Conservation (phyloP, 2,888 invertebrate genomes). For the Harpagoxenus sublaevis region DNA sequence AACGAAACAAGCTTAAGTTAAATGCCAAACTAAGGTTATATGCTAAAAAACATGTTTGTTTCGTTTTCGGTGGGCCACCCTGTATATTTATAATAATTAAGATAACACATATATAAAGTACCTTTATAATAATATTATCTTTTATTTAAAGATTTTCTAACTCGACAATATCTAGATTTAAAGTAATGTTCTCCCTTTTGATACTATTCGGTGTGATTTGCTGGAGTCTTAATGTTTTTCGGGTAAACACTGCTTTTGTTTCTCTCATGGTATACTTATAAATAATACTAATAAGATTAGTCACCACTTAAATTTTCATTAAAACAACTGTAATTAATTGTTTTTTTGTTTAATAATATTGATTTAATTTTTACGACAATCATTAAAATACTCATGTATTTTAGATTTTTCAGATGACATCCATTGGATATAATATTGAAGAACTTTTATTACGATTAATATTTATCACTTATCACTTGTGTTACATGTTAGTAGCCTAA, state of each 20-base stretch:
- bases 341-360: not conserved
- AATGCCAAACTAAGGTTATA: no score
- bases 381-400: not conserved
- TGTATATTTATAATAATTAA: not conserved
- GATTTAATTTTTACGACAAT: not conserved
- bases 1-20: no score
- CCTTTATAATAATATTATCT: no score
- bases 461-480: not conserved
- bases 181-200: not conserved
- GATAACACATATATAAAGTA: not conserved
- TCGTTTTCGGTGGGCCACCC: no score
- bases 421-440: not conserved
- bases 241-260: not conserved
- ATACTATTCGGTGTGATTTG: not conserved
- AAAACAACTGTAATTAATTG: not conserved
- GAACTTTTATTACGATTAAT: not conserved
- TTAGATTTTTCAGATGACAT: not conserved
- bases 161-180: not conserved
- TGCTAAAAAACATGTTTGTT: no score
- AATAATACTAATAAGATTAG: not conserved
- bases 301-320: not conserved
- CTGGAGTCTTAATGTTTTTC: not conserved
- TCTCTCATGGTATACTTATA: not conserved
- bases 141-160: not conserved
- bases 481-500: not conserved